Percentiles rank a stretch among this genome's conserved stretches.
These are phyloP conservation scores for Diorhabda elongata DNA, from an alignment of 1,140 invertebrate species.

Conservation along the genomic window DNA sequence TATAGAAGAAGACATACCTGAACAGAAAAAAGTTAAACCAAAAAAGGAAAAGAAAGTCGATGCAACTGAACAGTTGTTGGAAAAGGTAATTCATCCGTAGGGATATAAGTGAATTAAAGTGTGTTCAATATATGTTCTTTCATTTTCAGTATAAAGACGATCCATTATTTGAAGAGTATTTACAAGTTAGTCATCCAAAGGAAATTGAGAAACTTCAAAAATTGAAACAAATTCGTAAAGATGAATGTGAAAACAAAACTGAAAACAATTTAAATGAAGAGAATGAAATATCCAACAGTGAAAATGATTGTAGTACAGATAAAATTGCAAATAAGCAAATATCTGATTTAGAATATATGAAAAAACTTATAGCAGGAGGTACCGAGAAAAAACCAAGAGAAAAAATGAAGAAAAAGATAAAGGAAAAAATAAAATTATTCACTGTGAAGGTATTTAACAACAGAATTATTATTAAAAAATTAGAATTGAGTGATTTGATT, in stretches of 20 bases:
- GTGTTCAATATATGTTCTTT: slow-evolving; percentile 3
- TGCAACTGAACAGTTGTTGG: slow-evolving; percentile 56
- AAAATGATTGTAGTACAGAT: slow-evolving; percentile 37
- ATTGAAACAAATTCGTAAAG: slow-evolving; percentile 15
- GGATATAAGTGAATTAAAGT: neutral
- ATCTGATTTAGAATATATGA: slow-evolving; percentile 65
- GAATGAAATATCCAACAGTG: slow-evolving; percentile 23
- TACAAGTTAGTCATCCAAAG: slow-evolving; percentile 69
- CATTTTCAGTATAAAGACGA: slow-evolving; percentile 75
- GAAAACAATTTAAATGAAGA: slow-evolving; percentile 25
- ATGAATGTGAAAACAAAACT: slow-evolving; percentile 34
- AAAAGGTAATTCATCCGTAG: slow-evolving; percentile 51
- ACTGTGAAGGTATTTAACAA: slow-evolving; percentile 54
- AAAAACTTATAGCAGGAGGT: slow-evolving; percentile 35
- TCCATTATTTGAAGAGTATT: slow-evolving; percentile 83
- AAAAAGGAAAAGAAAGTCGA: slow-evolving; percentile 45
- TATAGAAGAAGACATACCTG: slow-evolving; percentile 14
- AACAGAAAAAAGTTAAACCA: slow-evolving; percentile 16
- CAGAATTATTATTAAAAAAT: neutral
- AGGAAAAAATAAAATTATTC: slow-evolving; percentile 51
- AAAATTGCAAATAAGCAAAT: slow-evolving; percentile 64
- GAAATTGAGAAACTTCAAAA: slow-evolving; percentile 47
- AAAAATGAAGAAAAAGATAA: slow-evolving; percentile 39
- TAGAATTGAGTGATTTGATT: neutral
- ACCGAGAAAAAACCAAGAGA: slow-evolving; percentile 40